Base-by-base conservation (phyloP, 2,113 vertebrate genomes). In the Hirundichthys speculiger region DNA sequence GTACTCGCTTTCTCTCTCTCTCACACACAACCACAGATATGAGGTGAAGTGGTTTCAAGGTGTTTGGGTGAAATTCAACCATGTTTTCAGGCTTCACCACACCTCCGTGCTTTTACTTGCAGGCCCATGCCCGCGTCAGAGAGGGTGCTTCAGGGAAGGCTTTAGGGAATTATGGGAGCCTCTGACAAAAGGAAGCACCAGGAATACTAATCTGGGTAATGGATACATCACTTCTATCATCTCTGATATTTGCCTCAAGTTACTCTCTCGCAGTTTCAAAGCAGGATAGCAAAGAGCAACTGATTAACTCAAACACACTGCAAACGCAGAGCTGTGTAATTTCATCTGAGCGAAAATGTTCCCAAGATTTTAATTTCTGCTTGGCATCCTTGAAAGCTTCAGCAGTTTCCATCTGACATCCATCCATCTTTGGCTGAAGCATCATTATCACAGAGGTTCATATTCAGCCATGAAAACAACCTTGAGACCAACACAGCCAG, bases 51-150 rank as follows among this genome's bases (percentile, higher is more conserved):
- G 47, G 24, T 74, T 83, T 79, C 7, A 69, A 83, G 73, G 84
- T 82, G 65, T 83, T 73, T 42, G 47, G 46, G 60, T 80, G 62
- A 69, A 77, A 77, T 78, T 75, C 69, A 68, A 73, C 70, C 61
- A 27, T 84, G 79, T 85, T 86, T 83, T 65, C n/a, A n/a, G n/a
- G 73, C 52, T 66, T 43, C 71, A n/a, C n/a, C n/a, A n/a, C n/a
- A n/a, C n/a, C n/a, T n/a, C n/a, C n/a, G n/a, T 42, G 60, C 76
- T 66, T 78, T 76, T 75, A 55, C 62, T 75, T 56, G 61, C 59
- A 76, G 71, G 78, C 76, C 64, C 60, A 9, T 48, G 75, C 74
- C 72, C 72, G 52, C 73, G 72, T 77, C 34, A 15, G 64, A 69
- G 48, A 34, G 58, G 14, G 27, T 18, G 30, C 43, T 52, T 47